A percentile compares a stretch with the other conserved stretches of the same genome.
Evolutionary conservation across 2,797 vertebrate genomes (phyloP).

Genomic region (Hipposideros larvatus): DNA sequence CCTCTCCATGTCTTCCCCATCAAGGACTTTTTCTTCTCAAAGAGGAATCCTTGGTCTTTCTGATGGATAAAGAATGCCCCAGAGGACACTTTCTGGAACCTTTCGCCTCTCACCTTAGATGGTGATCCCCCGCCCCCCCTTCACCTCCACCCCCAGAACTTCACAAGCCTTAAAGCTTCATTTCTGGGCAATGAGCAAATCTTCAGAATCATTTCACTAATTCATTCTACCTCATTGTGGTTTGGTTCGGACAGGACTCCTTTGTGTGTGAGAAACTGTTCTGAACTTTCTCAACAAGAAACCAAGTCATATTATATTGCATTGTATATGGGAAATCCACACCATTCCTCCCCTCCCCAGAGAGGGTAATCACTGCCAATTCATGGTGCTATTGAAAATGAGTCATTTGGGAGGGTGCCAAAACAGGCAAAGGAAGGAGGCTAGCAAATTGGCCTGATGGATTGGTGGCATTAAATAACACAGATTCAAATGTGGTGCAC

Average conservation of each 20-base stretch:
- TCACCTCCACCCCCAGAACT: fast-evolving
- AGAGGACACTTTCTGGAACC: background rate
- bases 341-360: background rate
- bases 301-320: background rate
- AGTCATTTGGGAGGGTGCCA: slow-evolving; percentile 46
- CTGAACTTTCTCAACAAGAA: slow-evolving; percentile 52
- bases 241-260: slow-evolving; percentile 12
- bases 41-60: background rate
- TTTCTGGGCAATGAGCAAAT: background rate
- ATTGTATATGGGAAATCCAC: slow-evolving; percentile 58
- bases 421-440: background rate
- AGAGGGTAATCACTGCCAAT: background rate
- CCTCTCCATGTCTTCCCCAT: background rate
- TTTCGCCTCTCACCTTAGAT: background rate
- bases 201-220: background rate
- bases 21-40: background rate
- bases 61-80: background rate
- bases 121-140: too few relatives aligned
- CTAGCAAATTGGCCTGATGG: background rate
- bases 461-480: background rate
- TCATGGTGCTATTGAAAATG: slow-evolving; percentile 6
- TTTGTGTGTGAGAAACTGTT: slow-evolving; percentile 38
- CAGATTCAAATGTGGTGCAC: background rate
- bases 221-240: background rate
- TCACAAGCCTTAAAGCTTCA: background rate